A percentile compares a stretch with the other conserved stretches of the same genome.
These are phyloP conservation scores for Epistrophe eligans DNA, from an alignment of 2,888 invertebrate genomes.

Conservation along the genomic window DNA sequence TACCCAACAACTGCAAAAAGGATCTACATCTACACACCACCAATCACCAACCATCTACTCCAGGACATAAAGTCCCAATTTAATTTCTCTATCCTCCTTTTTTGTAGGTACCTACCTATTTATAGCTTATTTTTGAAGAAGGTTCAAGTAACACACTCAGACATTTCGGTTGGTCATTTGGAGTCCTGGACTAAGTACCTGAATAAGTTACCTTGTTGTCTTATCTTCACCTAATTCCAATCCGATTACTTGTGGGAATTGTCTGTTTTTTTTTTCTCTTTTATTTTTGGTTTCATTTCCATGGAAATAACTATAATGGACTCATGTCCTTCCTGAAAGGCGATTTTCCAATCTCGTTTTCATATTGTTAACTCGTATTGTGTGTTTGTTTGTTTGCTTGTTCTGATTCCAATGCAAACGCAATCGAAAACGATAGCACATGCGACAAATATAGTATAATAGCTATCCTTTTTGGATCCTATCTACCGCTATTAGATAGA, in stretches of 20 bases:
- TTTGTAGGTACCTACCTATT: too few species aligned
- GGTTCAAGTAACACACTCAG: not conserved
- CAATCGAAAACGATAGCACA: constrained; percentile 57
- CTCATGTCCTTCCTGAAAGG: not conserved
- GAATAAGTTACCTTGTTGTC: constrained; percentile 38
- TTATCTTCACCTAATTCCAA: constrained; percentile 44
- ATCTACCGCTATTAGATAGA: constrained; percentile 4
- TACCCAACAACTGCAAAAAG: not conserved
- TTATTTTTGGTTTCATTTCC: constrained; percentile 43
- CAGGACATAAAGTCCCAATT: not conserved
- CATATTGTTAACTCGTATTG: not conserved
- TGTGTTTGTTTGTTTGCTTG: not conserved
- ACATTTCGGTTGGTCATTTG: constrained; percentile 16
- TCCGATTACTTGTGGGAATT: constrained; percentile 57
- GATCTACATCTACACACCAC: not conserved
- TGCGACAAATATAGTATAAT: constrained; percentile 55
- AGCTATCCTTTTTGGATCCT: constrained; percentile 36
- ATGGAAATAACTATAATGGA: not conserved
- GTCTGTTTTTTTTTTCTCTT: constrained; percentile 14
- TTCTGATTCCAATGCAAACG: constrained; percentile 18
- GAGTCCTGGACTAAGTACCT: constrained; percentile 2
- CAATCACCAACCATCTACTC: not conserved
- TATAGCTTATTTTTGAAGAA: not conserved
- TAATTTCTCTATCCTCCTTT: not conserved
- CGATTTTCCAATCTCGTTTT: constrained; percentile 24